Percentiles rank a stretch among this genome's conserved stretches.
phyloP scores from a whole-genome alignment of 2,797 vertebrate genomes.

The Sciurus vulgaris region DNA sequence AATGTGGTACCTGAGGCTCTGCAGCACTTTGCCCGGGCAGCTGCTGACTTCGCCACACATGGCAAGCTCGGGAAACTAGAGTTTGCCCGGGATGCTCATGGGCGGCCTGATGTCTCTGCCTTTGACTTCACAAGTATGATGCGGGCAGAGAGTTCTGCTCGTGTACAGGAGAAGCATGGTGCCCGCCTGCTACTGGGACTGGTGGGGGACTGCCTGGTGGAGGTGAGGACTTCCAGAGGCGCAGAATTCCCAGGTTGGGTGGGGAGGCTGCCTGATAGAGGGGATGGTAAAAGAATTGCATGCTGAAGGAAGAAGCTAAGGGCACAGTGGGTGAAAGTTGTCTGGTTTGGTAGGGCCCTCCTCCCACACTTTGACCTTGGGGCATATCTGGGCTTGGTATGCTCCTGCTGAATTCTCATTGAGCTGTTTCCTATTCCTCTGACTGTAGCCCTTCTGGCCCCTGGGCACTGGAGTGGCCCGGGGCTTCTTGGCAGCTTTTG shows the following conservation, averaged over 20 bases:
- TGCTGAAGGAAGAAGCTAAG: neutral
- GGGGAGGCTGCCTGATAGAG: neutral
- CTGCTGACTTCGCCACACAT: constrained; percentile 94
- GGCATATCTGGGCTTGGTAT: neutral
- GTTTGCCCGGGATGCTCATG: constrained; percentile 90
- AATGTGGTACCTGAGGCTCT: constrained; percentile 93
- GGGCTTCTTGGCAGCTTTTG: constrained; percentile 95
- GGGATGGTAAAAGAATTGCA: neutral
- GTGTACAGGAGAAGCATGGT: constrained; percentile 92
- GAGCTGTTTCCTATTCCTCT: constrained; percentile 60
- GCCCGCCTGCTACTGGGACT: constrained; percentile 91
- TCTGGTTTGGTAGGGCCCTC: neutral
- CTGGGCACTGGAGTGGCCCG: constrained; percentile 96
- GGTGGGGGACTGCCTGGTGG: constrained; percentile 96
- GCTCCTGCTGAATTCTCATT: neutral
- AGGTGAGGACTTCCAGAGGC: constrained; percentile 88
- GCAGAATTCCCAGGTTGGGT: neutral
- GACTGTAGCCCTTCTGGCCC: constrained; percentile 96
- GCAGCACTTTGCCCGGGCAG: constrained; percentile 91
- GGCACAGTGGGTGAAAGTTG: neutral
- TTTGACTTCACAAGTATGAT: constrained; percentile 99
- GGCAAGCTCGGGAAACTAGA: constrained; percentile 91
- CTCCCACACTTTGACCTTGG: neutral
- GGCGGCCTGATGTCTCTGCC: constrained; percentile 92
- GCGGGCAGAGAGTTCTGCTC: constrained; percentile 94